These are phyloP conservation scores for Vultur gryphus DNA, from an alignment of 2,797 vertebrate species.

Conservation along the genomic window DNA sequence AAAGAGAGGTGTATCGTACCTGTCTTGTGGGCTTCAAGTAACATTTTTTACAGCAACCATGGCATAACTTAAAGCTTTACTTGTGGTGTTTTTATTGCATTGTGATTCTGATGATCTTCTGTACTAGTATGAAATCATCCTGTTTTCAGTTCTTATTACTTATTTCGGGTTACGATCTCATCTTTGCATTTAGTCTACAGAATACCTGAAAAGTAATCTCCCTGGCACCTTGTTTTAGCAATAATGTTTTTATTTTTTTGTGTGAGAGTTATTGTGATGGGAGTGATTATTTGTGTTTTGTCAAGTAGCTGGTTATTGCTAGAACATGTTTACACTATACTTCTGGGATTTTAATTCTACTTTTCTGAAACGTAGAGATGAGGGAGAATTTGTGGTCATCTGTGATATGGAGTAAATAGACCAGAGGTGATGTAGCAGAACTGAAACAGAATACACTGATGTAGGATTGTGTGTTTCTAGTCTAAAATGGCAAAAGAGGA, in stretches of 20 bases:
- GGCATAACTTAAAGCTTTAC: background rate
- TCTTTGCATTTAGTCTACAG: background rate
- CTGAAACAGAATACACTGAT: background rate
- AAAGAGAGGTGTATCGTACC: background rate
- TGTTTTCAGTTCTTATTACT: background rate
- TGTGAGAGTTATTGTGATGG: background rate
- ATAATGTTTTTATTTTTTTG: background rate
- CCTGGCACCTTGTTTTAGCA: background rate
- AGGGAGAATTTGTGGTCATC: background rate
- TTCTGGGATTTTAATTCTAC: background rate
- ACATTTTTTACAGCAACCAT: background rate
- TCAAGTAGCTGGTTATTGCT: background rate
- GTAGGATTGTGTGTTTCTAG: background rate
- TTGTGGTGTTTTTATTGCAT: background rate
- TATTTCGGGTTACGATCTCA: background rate
- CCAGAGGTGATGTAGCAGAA: background rate
- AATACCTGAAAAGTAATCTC: background rate
- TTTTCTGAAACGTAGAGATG: background rate
- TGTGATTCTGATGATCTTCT: background rate
- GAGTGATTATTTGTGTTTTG: background rate
- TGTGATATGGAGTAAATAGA: background rate
- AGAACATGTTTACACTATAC: background rate
- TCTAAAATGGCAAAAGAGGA: background rate
- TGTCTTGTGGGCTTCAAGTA: background rate
- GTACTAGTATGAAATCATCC: background rate